Base-by-base conservation (phyloP, 2,797 vertebrate genomes). In the Helarctos malayanus region DNA sequence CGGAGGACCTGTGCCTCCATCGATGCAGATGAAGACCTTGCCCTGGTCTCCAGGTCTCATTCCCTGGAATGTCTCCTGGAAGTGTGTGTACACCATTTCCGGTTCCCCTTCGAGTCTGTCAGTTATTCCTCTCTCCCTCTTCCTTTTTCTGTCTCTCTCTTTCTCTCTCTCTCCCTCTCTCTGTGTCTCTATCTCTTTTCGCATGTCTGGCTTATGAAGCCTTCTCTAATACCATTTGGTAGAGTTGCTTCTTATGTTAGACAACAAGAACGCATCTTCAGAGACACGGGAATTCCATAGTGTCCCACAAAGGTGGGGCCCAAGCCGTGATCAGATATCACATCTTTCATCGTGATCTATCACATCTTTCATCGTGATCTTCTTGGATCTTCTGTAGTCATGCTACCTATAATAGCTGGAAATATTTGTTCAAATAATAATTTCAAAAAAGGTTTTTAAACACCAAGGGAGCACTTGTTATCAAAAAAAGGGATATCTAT, bases 401-500 rank as follows among this genome's bases (percentile, higher is more conserved):
- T 71, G 1, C 25, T 82, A 52, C 63, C 45, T 57, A 18, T 35
- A 75, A 27, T 49, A n/a, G 54, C 38, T 82, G 15, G 16, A 38
- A 97, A 92, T 75, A 52, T 7, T 56, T 73, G 5, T 94, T 71
- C 61, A 81, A 83, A 94, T 93, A 65, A 56, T 83, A 56, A 73
- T n/a, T 32, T 73, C 32, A 27, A 97, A 81, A 18, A 96, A 76
- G 23, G 14, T n/a, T 56, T 18, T 68, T 38, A 54, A 63, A 76
- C 68, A 38, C 0, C 4, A 75, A 38, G 27, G 21, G 16, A 82
- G 49, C 0, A 61, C 1, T 57, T 47, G 27, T 89, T 75, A 68
- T 80, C 21, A 56, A 89, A 84, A 52, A 47, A 88, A 59, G 16
- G 3, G 65, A 7, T 38, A 19, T 6, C 21, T 1, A 57, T 7